These are phyloP conservation scores for Enteromius radiatus DNA, from an alignment of 2,797 vertebrate genomes.

Conservation along the genomic window DNA sequence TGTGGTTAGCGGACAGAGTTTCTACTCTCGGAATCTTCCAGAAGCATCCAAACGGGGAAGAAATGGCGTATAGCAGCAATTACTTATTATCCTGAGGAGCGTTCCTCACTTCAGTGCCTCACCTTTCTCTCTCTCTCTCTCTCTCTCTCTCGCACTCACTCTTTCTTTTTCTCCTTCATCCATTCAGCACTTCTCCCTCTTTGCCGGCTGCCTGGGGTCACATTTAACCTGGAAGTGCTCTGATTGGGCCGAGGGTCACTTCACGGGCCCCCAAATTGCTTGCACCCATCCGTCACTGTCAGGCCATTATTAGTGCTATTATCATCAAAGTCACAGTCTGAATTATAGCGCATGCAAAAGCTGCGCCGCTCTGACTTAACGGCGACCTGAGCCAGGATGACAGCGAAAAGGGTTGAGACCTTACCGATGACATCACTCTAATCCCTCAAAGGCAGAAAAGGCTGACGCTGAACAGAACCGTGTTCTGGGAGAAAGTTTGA, in stretches of 20 bases:
- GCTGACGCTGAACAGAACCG: conserved; percentile 54
- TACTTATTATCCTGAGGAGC: conserved; percentile 19
- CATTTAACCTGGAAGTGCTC: conserved; percentile 69
- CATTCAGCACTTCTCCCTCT: conserved; percentile 56
- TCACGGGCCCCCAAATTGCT: conserved; percentile 58
- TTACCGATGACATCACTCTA: conserved; percentile 64
- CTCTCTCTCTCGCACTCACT: conserved; percentile 26
- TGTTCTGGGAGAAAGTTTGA: conserved; percentile 47
- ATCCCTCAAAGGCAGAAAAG: conserved; percentile 61
- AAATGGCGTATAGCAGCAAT: conserved; percentile 33
- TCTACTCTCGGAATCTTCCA: conserved; percentile 23
- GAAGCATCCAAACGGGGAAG: conserved; percentile 23
- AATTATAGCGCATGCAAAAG: conserved; percentile 64
- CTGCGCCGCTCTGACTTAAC: conserved; percentile 52
- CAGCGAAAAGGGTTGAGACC: conserved; percentile 60
- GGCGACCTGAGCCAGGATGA: conserved; percentile 60
- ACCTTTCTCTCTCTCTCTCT: conserved; percentile 30
- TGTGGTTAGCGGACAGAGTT: conserved; percentile 21
- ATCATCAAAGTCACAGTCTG: conserved; percentile 65
- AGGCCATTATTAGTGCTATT: conserved; percentile 66
- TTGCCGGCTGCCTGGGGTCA: conserved; percentile 63
- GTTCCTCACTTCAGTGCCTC: conserved; percentile 16
- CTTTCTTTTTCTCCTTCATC: conserved; percentile 41
- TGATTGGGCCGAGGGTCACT: conserved; percentile 67
- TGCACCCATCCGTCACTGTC: conserved; percentile 68